Evolutionary conservation across 1,140 invertebrate genomes (phyloP), one percentile per base, ranked within the genome.

Genomic region (Drosophila pandora): DNA sequence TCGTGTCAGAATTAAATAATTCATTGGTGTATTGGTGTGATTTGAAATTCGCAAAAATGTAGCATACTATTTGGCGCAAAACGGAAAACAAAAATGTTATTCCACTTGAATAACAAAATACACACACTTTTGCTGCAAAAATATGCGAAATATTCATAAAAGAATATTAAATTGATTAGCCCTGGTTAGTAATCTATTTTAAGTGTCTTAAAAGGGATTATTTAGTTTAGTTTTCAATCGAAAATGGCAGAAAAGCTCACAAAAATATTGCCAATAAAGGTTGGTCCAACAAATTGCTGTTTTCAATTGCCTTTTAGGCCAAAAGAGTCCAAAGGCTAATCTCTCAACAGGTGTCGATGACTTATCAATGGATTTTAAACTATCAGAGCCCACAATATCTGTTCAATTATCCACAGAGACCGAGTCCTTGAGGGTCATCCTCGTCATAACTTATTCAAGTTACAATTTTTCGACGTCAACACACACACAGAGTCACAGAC

Each of bases 341-440:
- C 32, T 21, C 21, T 8, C 63, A 64, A 67, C 60, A 52, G 47
- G 63, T 67, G 63, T 64, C 60, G 37, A 53, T 67, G 59, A 65
- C 62, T 65, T 65, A 65, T 65, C 43, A 41, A 65, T 65, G 45
- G 45, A 60, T 23, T 30, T 43, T 21, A 13, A 39, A 23, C 25
- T 21, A n/a, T 21, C 39, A 57, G 23, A 21, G 25, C 23, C 47
- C 63, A 64, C 60, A 67, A 63, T 64, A 45, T 45, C 41, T 43
- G 47, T 39, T 67, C 63, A 64, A 67, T 64, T 67, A 67, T 64
- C 63, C 63, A 67, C 28, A 60, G 30, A 13, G 25, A 25, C 25
- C 0, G 4, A 25, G 25, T 13, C 9, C 22, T 59, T 28, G 23
- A 28, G 32, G 34, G 58, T 13, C 49, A 61, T 41, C 30, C 9